phyloP scores from a whole-genome alignment of 2,113 vertebrate genomes.

The Chroicocephalus ridibundus region DNA sequence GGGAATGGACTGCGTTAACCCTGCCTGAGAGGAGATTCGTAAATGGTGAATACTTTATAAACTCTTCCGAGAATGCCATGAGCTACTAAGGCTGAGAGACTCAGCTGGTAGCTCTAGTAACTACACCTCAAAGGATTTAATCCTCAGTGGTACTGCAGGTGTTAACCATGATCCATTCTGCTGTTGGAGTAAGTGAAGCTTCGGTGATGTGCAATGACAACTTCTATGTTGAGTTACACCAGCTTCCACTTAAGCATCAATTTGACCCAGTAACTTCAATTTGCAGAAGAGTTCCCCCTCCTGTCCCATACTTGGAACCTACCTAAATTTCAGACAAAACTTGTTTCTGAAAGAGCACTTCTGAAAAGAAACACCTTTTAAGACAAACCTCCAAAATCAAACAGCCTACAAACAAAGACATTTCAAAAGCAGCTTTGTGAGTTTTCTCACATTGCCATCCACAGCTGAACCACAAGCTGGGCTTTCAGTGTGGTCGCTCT shows the following conservation, averaged over 20 bases:
- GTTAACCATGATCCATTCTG: neutral
- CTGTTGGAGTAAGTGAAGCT: neutral
- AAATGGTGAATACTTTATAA: neutral
- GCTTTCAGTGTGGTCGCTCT: neutral
- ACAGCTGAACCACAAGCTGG: neutral
- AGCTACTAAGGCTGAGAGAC: neutral
- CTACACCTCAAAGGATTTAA: neutral
- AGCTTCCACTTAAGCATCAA: neutral
- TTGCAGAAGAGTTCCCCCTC: neutral
- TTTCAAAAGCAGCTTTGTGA: neutral
- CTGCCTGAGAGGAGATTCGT: constrained; percentile 68
- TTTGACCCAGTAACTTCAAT: neutral
- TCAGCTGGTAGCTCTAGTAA: neutral
- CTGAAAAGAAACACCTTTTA: neutral
- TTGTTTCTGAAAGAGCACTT: neutral
- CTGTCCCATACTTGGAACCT: neutral
- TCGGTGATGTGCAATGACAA: neutral
- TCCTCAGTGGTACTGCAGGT: neutral
- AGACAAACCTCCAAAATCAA: neutral
- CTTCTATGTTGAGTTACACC: neutral
- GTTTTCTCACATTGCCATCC: neutral
- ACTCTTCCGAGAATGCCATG: neutral
- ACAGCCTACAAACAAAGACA: neutral
- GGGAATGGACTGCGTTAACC: constrained; percentile 89
- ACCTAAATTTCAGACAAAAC: neutral